Evolutionary conservation across 2,113 vertebrate genomes (phyloP).

Genomic region (Lonchura striata): DNA sequence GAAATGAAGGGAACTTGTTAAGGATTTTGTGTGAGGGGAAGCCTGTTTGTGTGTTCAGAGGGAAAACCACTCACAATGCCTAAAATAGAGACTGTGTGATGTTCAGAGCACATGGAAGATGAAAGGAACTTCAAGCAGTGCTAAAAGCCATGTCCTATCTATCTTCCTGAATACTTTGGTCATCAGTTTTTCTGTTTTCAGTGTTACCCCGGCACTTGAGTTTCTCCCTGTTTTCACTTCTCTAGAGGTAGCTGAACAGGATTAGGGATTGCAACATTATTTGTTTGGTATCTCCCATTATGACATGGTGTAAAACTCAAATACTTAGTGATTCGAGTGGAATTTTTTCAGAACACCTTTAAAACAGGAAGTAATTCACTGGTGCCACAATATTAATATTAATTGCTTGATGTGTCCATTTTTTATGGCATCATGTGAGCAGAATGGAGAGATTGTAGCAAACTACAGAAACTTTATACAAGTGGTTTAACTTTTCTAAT

Average conservation of each 20-base stretch:
- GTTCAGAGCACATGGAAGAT: background rate
- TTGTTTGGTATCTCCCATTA: background rate
- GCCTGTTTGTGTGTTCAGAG: background rate
- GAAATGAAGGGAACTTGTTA: background rate
- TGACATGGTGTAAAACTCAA: background rate
- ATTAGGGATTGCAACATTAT: background rate
- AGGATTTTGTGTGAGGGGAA: background rate
- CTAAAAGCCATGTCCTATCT: background rate
- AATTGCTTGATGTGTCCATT: background rate
- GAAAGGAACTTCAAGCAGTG: background rate
- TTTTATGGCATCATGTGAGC: background rate
- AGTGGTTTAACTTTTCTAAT: background rate
- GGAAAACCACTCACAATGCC: background rate
- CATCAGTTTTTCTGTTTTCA: background rate
- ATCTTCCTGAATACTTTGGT: background rate
- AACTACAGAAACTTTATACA: background rate
- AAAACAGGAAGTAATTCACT: background rate
- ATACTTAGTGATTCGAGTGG: background rate
- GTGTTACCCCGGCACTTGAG: background rate
- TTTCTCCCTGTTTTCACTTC: background rate
- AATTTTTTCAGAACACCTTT: background rate
- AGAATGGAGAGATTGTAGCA: background rate
- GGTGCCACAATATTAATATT: background rate
- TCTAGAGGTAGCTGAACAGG: background rate
- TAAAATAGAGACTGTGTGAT: background rate